phyloP scores from a whole-genome alignment of 2,888 invertebrate species.

The Ypsolopha sequella region DNA sequence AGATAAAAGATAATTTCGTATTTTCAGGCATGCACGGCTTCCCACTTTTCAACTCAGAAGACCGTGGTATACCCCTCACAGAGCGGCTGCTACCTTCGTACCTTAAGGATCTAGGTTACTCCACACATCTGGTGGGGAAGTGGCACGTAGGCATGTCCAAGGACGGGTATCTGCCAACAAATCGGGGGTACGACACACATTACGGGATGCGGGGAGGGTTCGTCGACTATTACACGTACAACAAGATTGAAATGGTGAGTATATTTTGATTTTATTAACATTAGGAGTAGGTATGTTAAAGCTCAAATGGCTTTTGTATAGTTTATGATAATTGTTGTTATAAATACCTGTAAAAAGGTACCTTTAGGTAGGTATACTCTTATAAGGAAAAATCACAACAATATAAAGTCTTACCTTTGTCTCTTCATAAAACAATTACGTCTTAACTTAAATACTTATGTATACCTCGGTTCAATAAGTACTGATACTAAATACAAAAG shows the following conservation, averaged over 20 bases:
- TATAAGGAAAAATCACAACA: no score
- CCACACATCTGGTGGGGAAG: slow-evolving; percentile 88
- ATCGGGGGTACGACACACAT: slow-evolving; percentile 84
- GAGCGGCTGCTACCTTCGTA: slow-evolving; percentile 74
- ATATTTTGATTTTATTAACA: neutral
- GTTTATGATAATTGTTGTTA: no score
- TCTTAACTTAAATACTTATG: no score
- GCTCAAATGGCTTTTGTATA: no score
- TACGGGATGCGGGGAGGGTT: slow-evolving; percentile 84
- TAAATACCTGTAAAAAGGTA: no score
- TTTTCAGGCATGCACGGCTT: slow-evolving; percentile 56
- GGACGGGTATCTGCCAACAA: slow-evolving; percentile 77
- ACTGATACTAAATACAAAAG: no score
- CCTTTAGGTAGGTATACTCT: no score
- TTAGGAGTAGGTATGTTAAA: no score
- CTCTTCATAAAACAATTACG: no score
- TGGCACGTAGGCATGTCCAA: slow-evolving; percentile 90
- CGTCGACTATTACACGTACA: slow-evolving; percentile 78
- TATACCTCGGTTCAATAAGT: no score
- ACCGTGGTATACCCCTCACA: slow-evolving; percentile 56
- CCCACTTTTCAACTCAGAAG: slow-evolving; percentile 51
- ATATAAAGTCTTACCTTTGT: no score
- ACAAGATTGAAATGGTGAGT: slow-evolving; percentile 52
- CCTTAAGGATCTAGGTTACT: slow-evolving; percentile 77
- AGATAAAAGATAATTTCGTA: no score